These are phyloP conservation scores for Neodiprion lecontei DNA, from an alignment of 1,140 invertebrate species.

Conservation along the genomic window DNA sequence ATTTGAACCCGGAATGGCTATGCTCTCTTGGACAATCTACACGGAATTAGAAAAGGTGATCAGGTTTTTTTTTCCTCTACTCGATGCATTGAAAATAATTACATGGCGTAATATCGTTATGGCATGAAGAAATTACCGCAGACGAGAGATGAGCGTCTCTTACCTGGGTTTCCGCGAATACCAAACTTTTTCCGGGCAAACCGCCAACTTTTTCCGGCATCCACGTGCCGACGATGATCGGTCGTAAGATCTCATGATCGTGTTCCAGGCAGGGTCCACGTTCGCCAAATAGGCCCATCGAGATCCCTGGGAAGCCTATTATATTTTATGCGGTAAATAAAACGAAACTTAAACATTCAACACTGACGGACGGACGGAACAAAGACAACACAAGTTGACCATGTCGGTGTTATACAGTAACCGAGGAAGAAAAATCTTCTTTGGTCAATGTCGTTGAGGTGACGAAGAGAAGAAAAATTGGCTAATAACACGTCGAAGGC, in stretches of 20 bases:
- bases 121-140: neutral
- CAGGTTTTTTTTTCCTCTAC: conserved; percentile 5
- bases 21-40: conserved; percentile 93
- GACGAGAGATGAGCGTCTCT: conserved; percentile 28
- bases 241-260: conserved; percentile 80
- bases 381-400: conserved; percentile 37
- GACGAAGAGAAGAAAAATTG: neutral
- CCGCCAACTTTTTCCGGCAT: conserved; percentile 85
- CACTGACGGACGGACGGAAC: conserved; percentile 47
- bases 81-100: conserved; percentile 11
- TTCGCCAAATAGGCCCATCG: conserved; percentile 62
- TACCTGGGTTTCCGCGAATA: conserved; percentile 89
- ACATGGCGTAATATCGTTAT: conserved; percentile 16
- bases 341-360: conserved; percentile 44
- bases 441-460: neutral
- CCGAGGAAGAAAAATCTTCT: neutral
- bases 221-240: conserved; percentile 85
- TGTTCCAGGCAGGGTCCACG: conserved; percentile 81
- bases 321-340: conserved; percentile 46
- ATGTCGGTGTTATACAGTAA: neutral
- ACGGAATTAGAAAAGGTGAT: conserved; percentile 7
- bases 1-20: conserved; percentile 90
- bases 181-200: conserved; percentile 78
- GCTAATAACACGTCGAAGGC: neutral
- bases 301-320: conserved; percentile 68